Evolutionary conservation across 2,888 invertebrate species (phyloP).

Genomic region (Eristalis intricaria): DNA sequence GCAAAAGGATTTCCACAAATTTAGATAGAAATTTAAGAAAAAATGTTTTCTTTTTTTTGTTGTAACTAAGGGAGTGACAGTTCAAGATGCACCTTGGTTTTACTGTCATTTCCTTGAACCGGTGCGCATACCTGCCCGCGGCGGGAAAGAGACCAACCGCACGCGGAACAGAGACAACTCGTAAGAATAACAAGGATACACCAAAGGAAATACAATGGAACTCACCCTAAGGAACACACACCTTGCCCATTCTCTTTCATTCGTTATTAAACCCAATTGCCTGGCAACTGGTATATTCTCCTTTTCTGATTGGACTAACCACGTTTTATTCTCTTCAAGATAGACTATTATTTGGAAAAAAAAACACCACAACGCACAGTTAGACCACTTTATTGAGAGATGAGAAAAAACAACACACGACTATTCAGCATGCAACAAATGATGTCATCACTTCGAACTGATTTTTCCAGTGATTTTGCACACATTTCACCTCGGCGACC

Average conservation of each 20-base stretch:
- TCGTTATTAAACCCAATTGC: not conserved
- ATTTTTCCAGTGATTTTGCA: slow-evolving; percentile 16
- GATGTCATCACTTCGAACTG: slow-evolving; percentile 55
- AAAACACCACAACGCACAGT: not conserved
- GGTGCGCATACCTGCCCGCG: not conserved
- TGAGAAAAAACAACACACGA: not conserved
- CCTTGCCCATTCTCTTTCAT: not conserved
- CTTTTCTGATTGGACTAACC: not conserved
- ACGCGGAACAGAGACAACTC: not conserved
- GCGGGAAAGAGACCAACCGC: not conserved
- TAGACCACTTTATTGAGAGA: not conserved
- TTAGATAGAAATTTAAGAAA: not conserved
- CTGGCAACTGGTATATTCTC: slow-evolving; percentile 15
- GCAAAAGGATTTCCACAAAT: not conserved
- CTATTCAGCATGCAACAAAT: slow-evolving; percentile 56
- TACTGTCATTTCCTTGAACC: not conserved
- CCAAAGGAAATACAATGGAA: not conserved
- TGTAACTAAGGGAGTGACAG: not conserved
- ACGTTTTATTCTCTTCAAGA: not conserved
- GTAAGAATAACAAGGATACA: not conserved
- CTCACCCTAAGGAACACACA: slow-evolving; percentile 21
- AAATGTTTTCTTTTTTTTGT: not conserved
- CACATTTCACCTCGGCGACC: slow-evolving; percentile 16
- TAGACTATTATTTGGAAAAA: not conserved
- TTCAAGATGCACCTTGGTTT: not conserved